phyloP scores from a whole-genome alignment of 1,140 invertebrate genomes.

The Babylonia areolata region DNA sequence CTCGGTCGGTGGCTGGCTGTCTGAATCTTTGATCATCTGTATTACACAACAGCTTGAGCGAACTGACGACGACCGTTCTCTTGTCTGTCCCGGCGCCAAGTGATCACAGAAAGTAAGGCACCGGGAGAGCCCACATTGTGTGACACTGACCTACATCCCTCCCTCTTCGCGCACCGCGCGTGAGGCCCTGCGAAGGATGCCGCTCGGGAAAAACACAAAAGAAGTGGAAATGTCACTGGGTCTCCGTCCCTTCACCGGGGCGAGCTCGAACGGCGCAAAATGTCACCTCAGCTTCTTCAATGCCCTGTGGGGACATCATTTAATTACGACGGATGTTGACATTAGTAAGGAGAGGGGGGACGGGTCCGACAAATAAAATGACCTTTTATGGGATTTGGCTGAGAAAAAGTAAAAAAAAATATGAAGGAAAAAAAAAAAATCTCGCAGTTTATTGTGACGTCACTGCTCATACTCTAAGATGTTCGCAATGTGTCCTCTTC shows the following conservation, averaged over 20 bases:
- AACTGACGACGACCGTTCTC: neutral
- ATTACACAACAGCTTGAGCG: neutral
- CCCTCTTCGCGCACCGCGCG: neutral
- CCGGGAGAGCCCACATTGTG: conserved; percentile 33
- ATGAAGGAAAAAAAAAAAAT: too few relatives aligned
- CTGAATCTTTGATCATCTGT: conserved; percentile 1
- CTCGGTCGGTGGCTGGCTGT: too few relatives aligned
- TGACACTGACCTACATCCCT: conserved; percentile 38
- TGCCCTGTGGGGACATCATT: neutral
- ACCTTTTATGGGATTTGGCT: neutral
- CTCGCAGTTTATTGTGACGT: neutral
- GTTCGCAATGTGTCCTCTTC: too few relatives aligned
- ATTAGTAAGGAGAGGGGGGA: neutral
- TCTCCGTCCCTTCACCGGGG: neutral
- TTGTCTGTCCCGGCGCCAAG: neutral
- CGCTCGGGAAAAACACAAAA: neutral
- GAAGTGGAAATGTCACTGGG: neutral
- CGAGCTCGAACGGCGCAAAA: neutral
- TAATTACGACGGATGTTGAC: conserved; percentile 1
- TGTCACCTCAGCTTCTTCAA: conserved; percentile 3
- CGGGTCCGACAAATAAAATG: neutral
- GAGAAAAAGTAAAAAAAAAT: too few relatives aligned
- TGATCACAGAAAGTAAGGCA: conserved; percentile 7
- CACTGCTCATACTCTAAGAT: neutral
- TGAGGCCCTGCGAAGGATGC: conserved; percentile 7